Base-by-base conservation (phyloP, 2,888 invertebrate species). In the Spicauda simplicius region DNA sequence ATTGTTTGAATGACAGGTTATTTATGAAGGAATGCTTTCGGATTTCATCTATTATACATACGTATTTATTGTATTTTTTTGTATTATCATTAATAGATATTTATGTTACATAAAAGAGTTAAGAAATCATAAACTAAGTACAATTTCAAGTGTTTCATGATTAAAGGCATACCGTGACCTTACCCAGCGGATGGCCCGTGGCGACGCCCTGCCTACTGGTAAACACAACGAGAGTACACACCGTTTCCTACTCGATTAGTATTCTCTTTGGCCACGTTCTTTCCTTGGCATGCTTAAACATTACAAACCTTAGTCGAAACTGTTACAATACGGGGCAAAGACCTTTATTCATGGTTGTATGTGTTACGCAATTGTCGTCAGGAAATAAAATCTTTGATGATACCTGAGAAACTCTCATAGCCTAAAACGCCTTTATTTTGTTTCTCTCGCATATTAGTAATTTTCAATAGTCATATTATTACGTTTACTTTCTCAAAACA, bases 271-370 rank as follows among this genome's bases (percentile, higher is more conserved):
- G 50, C 52, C 62, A 55, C 16, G 48, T 18, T 50, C 30, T 69
- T 58, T 62, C 65, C 65, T 69, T 69, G 69, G 59, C 69, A 69
- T 52, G 55, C 20, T 61, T 18, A 65, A 65, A 62, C 58, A 53
- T 61, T 65, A 62, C 55, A 50, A 41, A 69, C 54, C 37, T 64
- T 41, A 55, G 16, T 65, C 58, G 58, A 57, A 62, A 57, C 45
- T 41, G 7, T 58, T 30, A 53, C 57, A 53, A 33, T 57, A 69
- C 48, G 58, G 69, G 65, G 54, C 58, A 65, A 54, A 68, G 52
- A 54, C 65, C 60, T 52, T 58, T 53, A 25, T 54, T 54, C 7
- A 20, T 10, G 16, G 54, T 4, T n/a, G 14, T 7, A 14, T 54
- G 4, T 54, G 14, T 54, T 56, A 56, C 33, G 33, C 56, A 56